Percentiles rank a stretch among this genome's conserved stretches.
phyloP scores from a whole-genome alignment of 2,113 vertebrate species.

The Andinoacara biseriatus region DNA sequence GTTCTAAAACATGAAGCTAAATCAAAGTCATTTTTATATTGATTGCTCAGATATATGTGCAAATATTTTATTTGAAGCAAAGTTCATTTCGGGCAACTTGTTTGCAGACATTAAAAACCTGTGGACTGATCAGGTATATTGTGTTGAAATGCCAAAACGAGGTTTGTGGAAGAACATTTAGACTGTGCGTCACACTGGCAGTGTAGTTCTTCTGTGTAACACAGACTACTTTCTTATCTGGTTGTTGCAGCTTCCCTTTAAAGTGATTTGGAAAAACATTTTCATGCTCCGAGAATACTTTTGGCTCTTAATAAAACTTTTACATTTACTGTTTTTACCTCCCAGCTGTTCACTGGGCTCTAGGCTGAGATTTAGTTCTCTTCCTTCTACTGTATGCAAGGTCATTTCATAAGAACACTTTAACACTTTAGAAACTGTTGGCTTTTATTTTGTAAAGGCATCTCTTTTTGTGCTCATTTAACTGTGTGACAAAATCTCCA shows the following conservation, averaged over 20 bases:
- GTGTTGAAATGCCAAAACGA: neutral
- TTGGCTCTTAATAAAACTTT: constrained; percentile 12
- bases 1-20: neutral
- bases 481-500: neutral
- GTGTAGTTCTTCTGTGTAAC: neutral
- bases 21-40: neutral
- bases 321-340: constrained; percentile 12
- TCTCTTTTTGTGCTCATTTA: neutral
- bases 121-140: neutral
- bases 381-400: neutral
- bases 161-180: neutral
- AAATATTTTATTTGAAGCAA: neutral
- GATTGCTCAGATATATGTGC: neutral
- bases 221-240: neutral
- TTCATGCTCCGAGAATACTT: neutral
- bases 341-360: neutral
- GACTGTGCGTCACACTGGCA: neutral
- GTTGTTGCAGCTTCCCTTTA: constrained; percentile 7
- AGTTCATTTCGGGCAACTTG: neutral
- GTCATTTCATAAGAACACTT: neutral
- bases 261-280: constrained; percentile 11
- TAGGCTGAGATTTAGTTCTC: neutral
- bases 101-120: neutral
- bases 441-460: neutral
- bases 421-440: neutral